These are phyloP conservation scores for Xiphorhynchus elegans DNA, from an alignment of 2,113 vertebrate genomes.

Conservation along the genomic window DNA sequence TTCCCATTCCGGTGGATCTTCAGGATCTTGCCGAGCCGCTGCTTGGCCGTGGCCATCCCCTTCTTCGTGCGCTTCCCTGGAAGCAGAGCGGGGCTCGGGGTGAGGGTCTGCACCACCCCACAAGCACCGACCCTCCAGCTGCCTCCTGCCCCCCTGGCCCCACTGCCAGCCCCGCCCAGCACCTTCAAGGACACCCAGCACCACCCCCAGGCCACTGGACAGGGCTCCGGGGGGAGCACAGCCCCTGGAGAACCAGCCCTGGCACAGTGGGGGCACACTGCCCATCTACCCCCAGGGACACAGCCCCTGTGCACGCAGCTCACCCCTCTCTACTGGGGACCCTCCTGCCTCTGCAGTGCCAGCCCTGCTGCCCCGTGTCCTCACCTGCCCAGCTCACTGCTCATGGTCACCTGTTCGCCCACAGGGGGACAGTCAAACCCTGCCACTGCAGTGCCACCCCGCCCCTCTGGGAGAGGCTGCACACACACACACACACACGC, in stretches of 20 bases:
- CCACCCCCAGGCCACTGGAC: background rate
- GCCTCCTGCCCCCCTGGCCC: rapidly evolving
- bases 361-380: background rate
- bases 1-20: conserved; percentile 99
- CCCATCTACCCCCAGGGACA: background rate
- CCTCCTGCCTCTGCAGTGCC: background rate
- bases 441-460: background rate
- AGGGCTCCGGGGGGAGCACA: too few relatives aligned
- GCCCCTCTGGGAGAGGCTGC: background rate
- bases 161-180: background rate
- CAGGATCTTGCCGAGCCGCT: conserved; percentile 99
- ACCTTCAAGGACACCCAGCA: background rate
- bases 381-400: background rate
- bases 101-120: background rate
- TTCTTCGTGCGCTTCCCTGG: conserved; percentile 98
- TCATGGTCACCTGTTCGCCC: background rate
- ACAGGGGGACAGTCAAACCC: background rate
- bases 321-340: background rate
- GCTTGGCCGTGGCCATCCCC: conserved; percentile 99
- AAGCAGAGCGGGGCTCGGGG: background rate
- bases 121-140: background rate
- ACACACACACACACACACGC: too few relatives aligned
- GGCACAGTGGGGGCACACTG: rapidly evolving
- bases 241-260: background rate
- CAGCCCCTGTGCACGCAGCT: background rate